These are phyloP conservation scores for Tetraneura akinire DNA, from an alignment of 1,140 invertebrate genomes.

Conservation along the genomic window DNA sequence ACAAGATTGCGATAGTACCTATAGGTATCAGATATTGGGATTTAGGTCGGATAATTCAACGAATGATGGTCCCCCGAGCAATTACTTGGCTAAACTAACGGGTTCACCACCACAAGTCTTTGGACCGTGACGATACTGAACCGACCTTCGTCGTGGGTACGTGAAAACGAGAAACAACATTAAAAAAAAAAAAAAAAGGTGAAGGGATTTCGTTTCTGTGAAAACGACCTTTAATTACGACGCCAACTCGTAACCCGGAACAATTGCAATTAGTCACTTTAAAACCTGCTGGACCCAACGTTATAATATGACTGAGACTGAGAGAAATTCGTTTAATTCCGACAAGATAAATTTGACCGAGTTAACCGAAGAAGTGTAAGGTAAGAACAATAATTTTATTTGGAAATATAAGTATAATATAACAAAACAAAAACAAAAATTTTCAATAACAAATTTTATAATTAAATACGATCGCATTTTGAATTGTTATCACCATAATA, in stretches of 20 bases:
- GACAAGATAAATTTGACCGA: conserved; percentile 20
- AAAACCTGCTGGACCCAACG: conserved; percentile 31
- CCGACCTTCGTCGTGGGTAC: background rate
- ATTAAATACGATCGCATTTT: too few species aligned
- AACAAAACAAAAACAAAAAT: conserved; percentile 1
- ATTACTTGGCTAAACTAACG: conserved; percentile 38
- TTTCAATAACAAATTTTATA: background rate
- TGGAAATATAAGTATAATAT: too few species aligned
- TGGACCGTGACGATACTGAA: conserved; percentile 35
- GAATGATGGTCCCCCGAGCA: conserved; percentile 37
- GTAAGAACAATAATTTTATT: too few species aligned
- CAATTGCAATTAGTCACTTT: conserved; percentile 48
- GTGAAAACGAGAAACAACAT: background rate
- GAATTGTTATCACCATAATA: too few species aligned
- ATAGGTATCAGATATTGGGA: conserved; percentile 17
- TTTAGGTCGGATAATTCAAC: conserved; percentile 39
- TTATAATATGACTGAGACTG: background rate
- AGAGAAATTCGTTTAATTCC: conserved; percentile 12
- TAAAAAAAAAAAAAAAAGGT: conserved; percentile 26
- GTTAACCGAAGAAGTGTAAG: background rate
- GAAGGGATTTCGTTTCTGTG: conserved; percentile 24
- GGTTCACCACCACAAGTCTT: background rate
- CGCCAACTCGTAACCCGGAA: conserved; percentile 37
- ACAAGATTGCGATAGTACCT: conserved; percentile 18
- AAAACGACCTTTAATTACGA: conserved; percentile 49